phyloP scores from a whole-genome alignment of 2,888 invertebrate genomes.

The Ochlodes sylvanus region DNA sequence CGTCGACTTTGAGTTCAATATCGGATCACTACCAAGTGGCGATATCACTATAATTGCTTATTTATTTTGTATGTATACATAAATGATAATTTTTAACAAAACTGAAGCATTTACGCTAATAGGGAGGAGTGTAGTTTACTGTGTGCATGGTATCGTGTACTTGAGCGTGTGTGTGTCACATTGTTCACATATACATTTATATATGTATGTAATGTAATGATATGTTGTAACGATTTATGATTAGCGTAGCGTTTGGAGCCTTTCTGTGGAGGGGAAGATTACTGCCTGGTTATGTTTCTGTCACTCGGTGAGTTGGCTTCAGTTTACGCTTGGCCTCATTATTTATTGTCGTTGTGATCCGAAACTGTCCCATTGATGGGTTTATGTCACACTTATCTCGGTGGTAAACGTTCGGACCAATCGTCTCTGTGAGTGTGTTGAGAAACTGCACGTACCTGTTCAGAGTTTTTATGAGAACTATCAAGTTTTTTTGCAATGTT shows the following conservation, averaged over 20 bases:
- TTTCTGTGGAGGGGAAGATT: slow-evolving; percentile 54
- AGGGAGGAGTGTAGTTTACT: slow-evolving; percentile 61
- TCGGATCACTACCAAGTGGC: slow-evolving; percentile 36
- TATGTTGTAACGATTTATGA: slow-evolving; percentile 42
- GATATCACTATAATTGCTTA: slow-evolving; percentile 46
- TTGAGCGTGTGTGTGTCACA: slow-evolving; percentile 47
- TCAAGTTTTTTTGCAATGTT: too few species aligned
- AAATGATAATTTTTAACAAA: slow-evolving; percentile 56
- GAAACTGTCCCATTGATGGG: too few species aligned
- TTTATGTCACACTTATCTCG: too few species aligned
- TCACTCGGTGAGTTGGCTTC: slow-evolving; percentile 68
- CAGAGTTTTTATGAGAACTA: too few species aligned
- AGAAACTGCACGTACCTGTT: too few species aligned
- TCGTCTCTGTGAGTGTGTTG: too few species aligned
- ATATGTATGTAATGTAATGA: slow-evolving; percentile 49
- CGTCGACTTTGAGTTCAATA: slow-evolving; percentile 14
- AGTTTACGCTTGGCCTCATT: slow-evolving; percentile 37
- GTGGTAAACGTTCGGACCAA: too few species aligned
- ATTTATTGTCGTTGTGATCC: background rate
- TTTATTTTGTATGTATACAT: slow-evolving; percentile 64
- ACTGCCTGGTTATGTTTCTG: slow-evolving; percentile 65
- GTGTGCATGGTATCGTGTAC: slow-evolving; percentile 54
- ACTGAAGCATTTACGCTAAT: slow-evolving; percentile 72
- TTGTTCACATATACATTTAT: slow-evolving; percentile 49
- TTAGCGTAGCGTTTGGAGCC: slow-evolving; percentile 58